Base-by-base conservation (phyloP, 2,797 vertebrate genomes). In the Muscicapa striata region DNA sequence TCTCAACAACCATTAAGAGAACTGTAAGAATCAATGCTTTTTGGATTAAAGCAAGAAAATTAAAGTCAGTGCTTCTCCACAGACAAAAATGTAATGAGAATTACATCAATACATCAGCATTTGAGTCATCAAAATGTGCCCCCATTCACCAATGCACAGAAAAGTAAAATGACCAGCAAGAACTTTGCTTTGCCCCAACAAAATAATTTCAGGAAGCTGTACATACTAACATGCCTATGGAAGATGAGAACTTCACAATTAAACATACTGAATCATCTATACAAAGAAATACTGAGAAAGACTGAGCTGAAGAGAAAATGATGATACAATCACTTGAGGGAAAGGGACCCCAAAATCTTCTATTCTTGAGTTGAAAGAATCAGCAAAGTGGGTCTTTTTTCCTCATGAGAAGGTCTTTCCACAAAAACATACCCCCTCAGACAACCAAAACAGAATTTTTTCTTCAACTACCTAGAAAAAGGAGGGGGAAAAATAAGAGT, bases 1-100 rank as follows among this genome's bases (percentile, higher is more conserved):
- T 70, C 87, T 90, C 72, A 81, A 62, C 68, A 92, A 69, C 69
- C 61, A 86, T 72, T 90, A 92, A 83, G 76, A 74, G 72, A 93
- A 82, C 34, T 91, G 73, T 41, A 80, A 86, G 6, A 91, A 90
- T 54, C 70, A 15, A 43, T 0, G 3, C 27, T 76, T 93, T 79
- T 84, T 0, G 0, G 80, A 93, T 82, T 90, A 91, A 91, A 88
- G 67, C 22, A 62, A 62, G 63, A 87, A 95, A 95, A 95, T 48
- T 26, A 80, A 91, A 88, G 69, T 41, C 74, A 26, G 18, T 61
- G 74, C 51, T 68, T 89, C 82, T 93, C n/a, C 19, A 26, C 45
- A 87, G 88, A 93, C 1, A 1, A 2, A 81, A 69, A 92, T 1
- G 3, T 78, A 93, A 88, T 21, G 19, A 84, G 79, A 89, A 78